Evolutionary conservation across 2,797 vertebrate species (phyloP).

Genomic region (Synanceia verrucosa): DNA sequence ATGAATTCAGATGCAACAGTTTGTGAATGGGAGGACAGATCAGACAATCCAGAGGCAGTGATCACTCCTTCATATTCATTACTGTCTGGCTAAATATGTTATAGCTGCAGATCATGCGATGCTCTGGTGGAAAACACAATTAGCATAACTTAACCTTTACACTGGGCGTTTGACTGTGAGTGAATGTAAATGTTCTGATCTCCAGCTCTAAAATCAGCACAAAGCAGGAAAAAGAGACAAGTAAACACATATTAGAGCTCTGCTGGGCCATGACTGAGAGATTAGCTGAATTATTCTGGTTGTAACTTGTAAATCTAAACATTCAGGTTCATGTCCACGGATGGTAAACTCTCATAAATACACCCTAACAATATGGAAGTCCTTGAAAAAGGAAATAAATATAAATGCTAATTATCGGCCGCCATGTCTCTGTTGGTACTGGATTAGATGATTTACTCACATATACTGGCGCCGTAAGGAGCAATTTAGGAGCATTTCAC

Average conservation of each 20-base stretch:
- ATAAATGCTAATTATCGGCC: not conserved
- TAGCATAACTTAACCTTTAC: constrained; percentile 36
- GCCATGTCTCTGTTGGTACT: not conserved
- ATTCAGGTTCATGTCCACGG: too few relatives aligned
- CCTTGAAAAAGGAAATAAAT: too few relatives aligned
- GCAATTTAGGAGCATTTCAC: too few relatives aligned
- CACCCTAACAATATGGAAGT: not conserved
- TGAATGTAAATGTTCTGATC: not conserved
- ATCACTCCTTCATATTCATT: not conserved
- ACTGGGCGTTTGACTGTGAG: not conserved
- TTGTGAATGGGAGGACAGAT: too few relatives aligned
- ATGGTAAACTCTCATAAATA: too few relatives aligned
- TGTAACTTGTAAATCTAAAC: too few relatives aligned
- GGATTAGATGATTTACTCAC: too few relatives aligned
- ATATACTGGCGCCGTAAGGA: too few relatives aligned
- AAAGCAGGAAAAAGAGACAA: not conserved
- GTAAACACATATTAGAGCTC: too few relatives aligned
- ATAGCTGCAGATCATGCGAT: not conserved
- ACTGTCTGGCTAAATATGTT: not conserved
- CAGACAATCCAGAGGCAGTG: not conserved
- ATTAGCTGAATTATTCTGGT: too few relatives aligned
- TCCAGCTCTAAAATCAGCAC: not conserved
- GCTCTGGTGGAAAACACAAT: constrained; percentile 19
- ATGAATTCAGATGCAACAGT: not conserved
- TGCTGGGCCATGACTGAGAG: not conserved